These are phyloP conservation scores for Butorides virescens DNA, from an alignment of 2,113 vertebrate genomes.

Conservation along the genomic window DNA sequence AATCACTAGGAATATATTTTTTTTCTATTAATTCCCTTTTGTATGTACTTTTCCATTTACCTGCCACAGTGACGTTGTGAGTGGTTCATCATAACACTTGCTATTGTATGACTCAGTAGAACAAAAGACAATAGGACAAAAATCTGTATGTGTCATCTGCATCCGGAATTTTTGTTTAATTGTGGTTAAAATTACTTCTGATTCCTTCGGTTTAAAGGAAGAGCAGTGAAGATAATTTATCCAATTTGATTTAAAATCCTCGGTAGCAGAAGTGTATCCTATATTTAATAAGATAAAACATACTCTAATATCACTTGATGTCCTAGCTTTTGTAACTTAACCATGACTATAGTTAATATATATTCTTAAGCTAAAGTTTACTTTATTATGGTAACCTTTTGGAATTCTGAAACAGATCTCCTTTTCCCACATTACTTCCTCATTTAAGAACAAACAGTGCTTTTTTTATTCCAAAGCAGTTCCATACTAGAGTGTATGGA, in stretches of 20 bases:
- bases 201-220: neutral
- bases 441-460: neutral
- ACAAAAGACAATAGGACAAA: slow-evolving; percentile 4
- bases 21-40: neutral
- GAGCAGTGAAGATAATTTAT: neutral
- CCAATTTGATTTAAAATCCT: neutral
- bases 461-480: neutral
- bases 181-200: neutral
- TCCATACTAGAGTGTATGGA: neutral
- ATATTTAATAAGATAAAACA: neutral
- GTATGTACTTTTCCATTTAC: slow-evolving; percentile 1
- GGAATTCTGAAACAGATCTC: neutral
- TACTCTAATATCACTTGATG: neutral
- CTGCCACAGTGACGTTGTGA: neutral
- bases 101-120: slow-evolving; percentile 24
- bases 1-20: neutral
- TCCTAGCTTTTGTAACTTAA: neutral
- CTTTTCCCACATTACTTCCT: neutral
- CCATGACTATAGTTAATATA: neutral
- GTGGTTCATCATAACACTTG: neutral
- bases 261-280: neutral
- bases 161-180: neutral
- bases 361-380: neutral
- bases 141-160: neutral
- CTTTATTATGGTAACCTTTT: neutral